Evolutionary conservation across 1,140 invertebrate genomes (phyloP), one percentile per base, ranked within the genome.

Genomic region (Orchestia grillus): DNA sequence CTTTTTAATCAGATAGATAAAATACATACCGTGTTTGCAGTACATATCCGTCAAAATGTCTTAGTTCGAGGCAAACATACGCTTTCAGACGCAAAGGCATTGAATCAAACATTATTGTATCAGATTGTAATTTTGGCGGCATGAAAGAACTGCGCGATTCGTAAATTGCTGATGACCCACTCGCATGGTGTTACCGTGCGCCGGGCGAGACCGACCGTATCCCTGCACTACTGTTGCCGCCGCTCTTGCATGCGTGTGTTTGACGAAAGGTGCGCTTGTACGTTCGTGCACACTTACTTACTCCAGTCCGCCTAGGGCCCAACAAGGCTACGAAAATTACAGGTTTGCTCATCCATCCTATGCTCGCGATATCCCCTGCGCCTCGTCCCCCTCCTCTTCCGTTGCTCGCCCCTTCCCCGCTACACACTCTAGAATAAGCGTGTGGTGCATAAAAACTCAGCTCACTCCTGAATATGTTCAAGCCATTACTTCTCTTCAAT

Each of bases 281-380:
- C 44, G 92, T 94, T 94, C 44, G 92, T 94, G 92, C 44, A 47
- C 44, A 47, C 92, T 94, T 47, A 94, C 92, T 94, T 94, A 94
- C 92, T 94, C 40, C 40, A 94, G 43, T 94, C 44, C 92, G 41
- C 92, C 92, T 94, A 94, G 92, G 92, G 41, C 44, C 92, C 41
- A 45, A 94, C 92, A 94, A 94, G 92, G 92, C 44, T 94, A 94
- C 92, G 92, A 94, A 94, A 94, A 94, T 94, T 94, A 47, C 92
- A 94, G 92, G 92, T 94, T 94, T 94, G 92, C 43, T 94, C 92
- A 57, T 96, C 96, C 90, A 44, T 95, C 88, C 95, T 87, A 88
- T 87, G 43, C 88, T 87, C 41, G 62, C 91, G 47, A 96, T 45
- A 47, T 95, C 28, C 43, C 87, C 42, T 43, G 36, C 94, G 16